A percentile compares a stretch with the other conserved stretches of the same genome.
phyloP scores from a whole-genome alignment of 2,888 invertebrate species.

The Drosophila subquinaria region DNA sequence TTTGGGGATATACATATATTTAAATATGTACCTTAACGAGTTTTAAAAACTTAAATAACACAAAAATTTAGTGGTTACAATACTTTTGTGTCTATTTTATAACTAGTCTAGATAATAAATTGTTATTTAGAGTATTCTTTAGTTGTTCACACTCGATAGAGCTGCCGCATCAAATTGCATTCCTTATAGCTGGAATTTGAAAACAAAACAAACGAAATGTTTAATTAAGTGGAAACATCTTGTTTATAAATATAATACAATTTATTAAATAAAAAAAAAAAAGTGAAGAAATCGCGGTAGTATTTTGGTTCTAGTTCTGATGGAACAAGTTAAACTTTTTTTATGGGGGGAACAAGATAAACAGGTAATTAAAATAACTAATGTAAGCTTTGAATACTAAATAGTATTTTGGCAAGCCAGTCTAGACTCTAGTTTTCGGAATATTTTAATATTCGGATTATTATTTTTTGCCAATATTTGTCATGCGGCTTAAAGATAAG shows the following conservation, averaged over 20 bases:
- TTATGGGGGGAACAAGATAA: slow-evolving; percentile 18
- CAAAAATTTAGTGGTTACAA: too few relatives aligned
- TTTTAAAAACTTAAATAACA: too few relatives aligned
- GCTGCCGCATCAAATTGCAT: slow-evolving; percentile 15
- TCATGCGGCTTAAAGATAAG: slow-evolving; percentile 10
- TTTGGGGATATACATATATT: neutral
- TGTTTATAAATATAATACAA: neutral
- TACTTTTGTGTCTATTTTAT: neutral
- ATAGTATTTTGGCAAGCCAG: slow-evolving; percentile 14
- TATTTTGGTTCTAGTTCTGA: slow-evolving; percentile 9
- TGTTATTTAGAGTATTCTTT: neutral
- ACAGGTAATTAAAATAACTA: slow-evolving; percentile 28
- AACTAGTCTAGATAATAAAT: neutral
- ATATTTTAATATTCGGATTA: neutral
- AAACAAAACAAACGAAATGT: slow-evolving; percentile 1
- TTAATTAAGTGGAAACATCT: slow-evolving; percentile 15
- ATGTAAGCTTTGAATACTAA: slow-evolving; percentile 10
- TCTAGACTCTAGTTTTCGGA: slow-evolving; percentile 1
- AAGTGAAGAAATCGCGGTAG: slow-evolving; percentile 8
- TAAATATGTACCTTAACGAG: neutral
- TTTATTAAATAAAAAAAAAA: neutral
- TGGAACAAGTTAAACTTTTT: slow-evolving; percentile 19
- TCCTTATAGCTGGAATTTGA: slow-evolving; percentile 1
- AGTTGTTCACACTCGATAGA: neutral
- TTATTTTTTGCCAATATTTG: slow-evolving; percentile 21